Evolutionary conservation across 2,888 invertebrate genomes (phyloP), one percentile per base, ranked within the genome.

Genomic region (Aplocera efformata): DNA sequence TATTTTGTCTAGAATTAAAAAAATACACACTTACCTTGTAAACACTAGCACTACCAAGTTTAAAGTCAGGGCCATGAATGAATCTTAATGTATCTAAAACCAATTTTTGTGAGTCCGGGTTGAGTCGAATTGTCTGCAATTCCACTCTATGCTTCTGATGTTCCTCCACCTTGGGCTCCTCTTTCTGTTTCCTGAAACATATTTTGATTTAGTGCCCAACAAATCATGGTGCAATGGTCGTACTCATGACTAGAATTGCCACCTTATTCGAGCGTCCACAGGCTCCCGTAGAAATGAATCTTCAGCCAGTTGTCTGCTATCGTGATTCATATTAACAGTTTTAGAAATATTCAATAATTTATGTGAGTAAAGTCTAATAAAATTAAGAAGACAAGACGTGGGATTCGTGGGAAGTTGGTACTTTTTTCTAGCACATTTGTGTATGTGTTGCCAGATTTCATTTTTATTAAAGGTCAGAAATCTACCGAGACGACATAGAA

Each of bases 51-150:
- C 88, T 90, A 13, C 84, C 83, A 41, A 91, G 73, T 60, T 89
- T 88, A 60, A 90, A 91, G 45, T 91, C 93, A 44, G 92, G 86
- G n/a, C 95, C 95, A 78, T 94, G 93, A 50, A 95, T 92, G 53
- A 90, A 90, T 48, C 91, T 91, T 33, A 95, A 73, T 1, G 94
- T 94, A 49, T 94, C 93, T 78, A 94, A 89, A 24, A 95, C 90
- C 58, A 92, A 85, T 64, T 92, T 92, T 65, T 94, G 94, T 1
- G 93, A 91, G 56, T 92, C 91, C 17, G 93, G 90, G 32, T 89
- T 90, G 10, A 95, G 76, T 4, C 91, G 89, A 29, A 95, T 76
- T 4, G 92, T 92, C 63, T 94, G 94, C 79, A 95, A 83, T 79
- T 95, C 94, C 47, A 94, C 93, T 72, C 93, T 94, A 1, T 93